Percentiles rank a stretch among this genome's conserved stretches.
Conservation (phyloP, 2,113 vertebrate species). For the Burhinus bistriatus region DNA sequence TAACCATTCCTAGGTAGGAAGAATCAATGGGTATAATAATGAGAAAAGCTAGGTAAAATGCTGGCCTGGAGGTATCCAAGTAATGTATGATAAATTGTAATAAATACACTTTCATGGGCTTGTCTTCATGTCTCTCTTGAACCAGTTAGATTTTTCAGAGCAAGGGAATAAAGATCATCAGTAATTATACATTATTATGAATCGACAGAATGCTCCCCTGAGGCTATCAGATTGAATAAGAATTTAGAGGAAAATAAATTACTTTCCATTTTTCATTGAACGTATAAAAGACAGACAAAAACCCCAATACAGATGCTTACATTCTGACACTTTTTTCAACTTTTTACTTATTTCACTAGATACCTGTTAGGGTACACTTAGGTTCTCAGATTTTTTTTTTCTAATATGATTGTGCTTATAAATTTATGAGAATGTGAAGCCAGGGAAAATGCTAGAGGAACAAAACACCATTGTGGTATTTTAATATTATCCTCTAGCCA, state of each 20-base stretch:
- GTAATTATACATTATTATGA: background rate
- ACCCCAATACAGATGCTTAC: background rate
- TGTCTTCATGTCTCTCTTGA: background rate
- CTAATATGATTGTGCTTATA: background rate
- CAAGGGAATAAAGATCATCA: background rate
- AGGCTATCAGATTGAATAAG: background rate
- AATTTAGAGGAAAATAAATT: background rate
- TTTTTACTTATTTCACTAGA: background rate
- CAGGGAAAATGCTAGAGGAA: background rate
- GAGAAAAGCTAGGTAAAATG: background rate
- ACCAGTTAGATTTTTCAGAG: background rate
- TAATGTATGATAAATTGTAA: background rate
- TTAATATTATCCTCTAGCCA: background rate
- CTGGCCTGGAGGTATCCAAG: background rate
- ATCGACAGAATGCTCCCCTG: background rate
- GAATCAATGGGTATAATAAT: background rate
- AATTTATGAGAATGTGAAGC: background rate
- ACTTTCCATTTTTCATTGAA: background rate
- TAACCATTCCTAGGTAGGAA: background rate
- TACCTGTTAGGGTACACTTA: background rate
- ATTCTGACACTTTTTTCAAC: background rate
- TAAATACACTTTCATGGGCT: background rate
- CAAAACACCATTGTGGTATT: background rate
- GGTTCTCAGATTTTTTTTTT: background rate
- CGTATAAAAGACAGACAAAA: background rate